These are phyloP conservation scores for Phalacrocorax aristotelis DNA, from an alignment of 2,113 vertebrate genomes.

Conservation along the genomic window DNA sequence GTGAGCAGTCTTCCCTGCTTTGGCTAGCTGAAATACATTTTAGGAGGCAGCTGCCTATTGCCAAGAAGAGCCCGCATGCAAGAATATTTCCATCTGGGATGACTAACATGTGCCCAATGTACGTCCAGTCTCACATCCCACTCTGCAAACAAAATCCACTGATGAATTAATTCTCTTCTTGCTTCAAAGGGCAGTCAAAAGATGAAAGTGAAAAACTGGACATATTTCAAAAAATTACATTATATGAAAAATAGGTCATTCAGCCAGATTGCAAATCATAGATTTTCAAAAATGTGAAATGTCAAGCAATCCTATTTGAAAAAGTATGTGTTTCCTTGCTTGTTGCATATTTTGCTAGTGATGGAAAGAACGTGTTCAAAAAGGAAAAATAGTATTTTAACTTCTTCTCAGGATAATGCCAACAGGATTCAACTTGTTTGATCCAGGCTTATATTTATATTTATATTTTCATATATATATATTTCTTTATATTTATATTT, in stretches of 20 bases:
- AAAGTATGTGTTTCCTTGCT: constrained; percentile 9
- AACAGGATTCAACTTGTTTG: background rate
- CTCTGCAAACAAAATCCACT: constrained; percentile 47
- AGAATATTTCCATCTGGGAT: constrained; percentile 59
- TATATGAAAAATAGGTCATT: constrained; percentile 39
- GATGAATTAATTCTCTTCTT: constrained; percentile 51
- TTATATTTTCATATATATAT: too few relatives aligned
- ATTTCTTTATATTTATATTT: too few relatives aligned
- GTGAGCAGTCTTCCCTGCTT: constrained; percentile 48
- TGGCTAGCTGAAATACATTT: constrained; percentile 12
- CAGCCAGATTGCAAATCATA: constrained; percentile 6
- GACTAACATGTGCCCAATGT: constrained; percentile 52
- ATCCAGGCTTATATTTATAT: background rate
- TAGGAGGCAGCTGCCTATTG: constrained; percentile 50
- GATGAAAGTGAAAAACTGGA: constrained; percentile 60
- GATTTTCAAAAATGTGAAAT: constrained; percentile 36
- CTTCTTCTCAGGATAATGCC: background rate
- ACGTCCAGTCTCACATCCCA: constrained; percentile 42
- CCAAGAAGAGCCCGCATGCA: constrained; percentile 27
- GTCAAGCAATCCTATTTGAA: constrained; percentile 10
- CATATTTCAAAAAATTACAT: constrained; percentile 29
- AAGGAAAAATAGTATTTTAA: background rate
- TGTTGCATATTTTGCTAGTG: constrained; percentile 36
- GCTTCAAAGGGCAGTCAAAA: constrained; percentile 42
- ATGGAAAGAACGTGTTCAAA: background rate